phyloP scores from a whole-genome alignment of 2,113 vertebrate species.

The Otocyon megalotis region DNA sequence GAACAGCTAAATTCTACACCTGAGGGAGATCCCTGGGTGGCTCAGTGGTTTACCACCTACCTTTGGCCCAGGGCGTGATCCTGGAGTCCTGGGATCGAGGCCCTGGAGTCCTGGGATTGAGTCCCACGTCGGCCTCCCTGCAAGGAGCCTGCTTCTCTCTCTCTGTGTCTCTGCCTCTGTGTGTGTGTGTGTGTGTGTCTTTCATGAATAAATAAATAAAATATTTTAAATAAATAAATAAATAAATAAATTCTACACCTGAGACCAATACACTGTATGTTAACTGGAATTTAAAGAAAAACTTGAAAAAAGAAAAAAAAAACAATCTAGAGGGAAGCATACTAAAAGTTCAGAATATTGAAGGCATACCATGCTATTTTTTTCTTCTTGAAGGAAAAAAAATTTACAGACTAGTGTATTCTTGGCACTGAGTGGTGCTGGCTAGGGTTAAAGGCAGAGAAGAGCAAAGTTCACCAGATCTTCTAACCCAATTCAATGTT shows the following conservation, averaged over 20 bases:
- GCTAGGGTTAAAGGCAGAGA: background rate
- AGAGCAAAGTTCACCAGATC: background rate
- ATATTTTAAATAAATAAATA: background rate
- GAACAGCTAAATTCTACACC: background rate
- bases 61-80: no score
- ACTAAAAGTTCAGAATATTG: background rate
- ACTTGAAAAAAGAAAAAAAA: background rate
- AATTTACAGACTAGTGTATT: background rate
- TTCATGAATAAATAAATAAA: no score
- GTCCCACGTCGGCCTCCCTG: no score
- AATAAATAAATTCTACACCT: background rate
- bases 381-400: background rate
- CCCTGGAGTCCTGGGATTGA: no score
- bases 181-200: no score
- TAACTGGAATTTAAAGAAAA: background rate
- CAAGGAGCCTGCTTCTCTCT: no score
- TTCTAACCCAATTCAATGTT: background rate
- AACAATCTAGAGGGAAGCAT: background rate
- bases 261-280: background rate
- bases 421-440: background rate
- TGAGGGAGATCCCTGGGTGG: background rate
- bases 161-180: no score
- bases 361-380: background rate
- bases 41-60: no score
- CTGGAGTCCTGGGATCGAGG: no score